Percentiles rank a stretch among this genome's conserved stretches.
These are phyloP conservation scores for Coregonus ussuriensis DNA, from an alignment of 2,797 vertebrate species.

Conservation along the genomic window DNA sequence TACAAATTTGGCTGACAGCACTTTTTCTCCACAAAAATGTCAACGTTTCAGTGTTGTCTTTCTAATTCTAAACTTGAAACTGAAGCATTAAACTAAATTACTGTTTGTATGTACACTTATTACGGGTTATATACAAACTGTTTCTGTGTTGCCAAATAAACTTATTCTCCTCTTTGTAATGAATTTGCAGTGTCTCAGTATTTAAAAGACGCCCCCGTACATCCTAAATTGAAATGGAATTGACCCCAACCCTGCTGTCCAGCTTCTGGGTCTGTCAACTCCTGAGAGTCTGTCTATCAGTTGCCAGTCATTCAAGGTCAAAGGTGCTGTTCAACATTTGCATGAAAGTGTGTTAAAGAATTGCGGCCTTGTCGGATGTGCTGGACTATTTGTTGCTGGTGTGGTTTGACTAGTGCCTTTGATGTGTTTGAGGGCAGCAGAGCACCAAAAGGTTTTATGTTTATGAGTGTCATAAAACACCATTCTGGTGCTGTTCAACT, in stretches of 20 bases:
- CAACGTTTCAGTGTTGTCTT: background rate
- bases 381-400: background rate
- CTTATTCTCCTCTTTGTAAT: background rate
- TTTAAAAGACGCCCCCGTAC: background rate
- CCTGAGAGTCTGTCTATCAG: background rate
- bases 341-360: background rate
- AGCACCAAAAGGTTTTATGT: slow-evolving; percentile 29
- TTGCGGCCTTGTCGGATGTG: background rate
- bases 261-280: too few relatives aligned
- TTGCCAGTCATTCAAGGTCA: background rate
- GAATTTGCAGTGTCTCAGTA: background rate
- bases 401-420: slow-evolving; percentile 10
- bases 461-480: slow-evolving; percentile 29
- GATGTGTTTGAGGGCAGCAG: slow-evolving; percentile 14
- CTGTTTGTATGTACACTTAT: slow-evolving; percentile 31
- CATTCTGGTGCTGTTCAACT: slow-evolving; percentile 26
- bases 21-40: slow-evolving; percentile 11
- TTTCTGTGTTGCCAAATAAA: slow-evolving; percentile 42
- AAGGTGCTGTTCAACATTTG: background rate
- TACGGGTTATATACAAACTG: slow-evolving; percentile 20
- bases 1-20: background rate
- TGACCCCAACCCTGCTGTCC: background rate
- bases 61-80: slow-evolving; percentile 1
- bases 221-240: background rate
- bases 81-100: slow-evolving; percentile 1